Conservation (phyloP, 2,113 vertebrate genomes). For the Leptodactylus fuscus region DNA sequence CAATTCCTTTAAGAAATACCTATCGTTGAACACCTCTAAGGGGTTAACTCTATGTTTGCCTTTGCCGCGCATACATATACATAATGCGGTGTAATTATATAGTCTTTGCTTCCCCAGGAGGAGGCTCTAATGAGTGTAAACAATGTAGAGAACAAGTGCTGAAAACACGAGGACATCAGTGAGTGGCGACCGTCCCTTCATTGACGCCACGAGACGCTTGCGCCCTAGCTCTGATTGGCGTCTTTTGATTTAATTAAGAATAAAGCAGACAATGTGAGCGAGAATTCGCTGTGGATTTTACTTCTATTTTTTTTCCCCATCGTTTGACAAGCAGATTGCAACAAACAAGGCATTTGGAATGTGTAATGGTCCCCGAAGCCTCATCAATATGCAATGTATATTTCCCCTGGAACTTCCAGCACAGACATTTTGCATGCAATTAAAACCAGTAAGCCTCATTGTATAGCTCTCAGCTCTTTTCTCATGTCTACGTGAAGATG, state of each 20-base stretch:
- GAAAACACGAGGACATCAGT: neutral
- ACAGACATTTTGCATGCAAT: slow-evolving; percentile 66
- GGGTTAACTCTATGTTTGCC: neutral
- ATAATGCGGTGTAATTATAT: slow-evolving; percentile 29
- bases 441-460: slow-evolving; percentile 63
- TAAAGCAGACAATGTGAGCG: slow-evolving; percentile 60
- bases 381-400: slow-evolving; percentile 68
- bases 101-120: neutral
- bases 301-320: slow-evolving; percentile 59
- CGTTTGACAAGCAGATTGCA: slow-evolving; percentile 68
- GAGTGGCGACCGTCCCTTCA: slow-evolving; percentile 10
- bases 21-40: neutral
- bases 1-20: neutral
- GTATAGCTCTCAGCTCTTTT: slow-evolving; percentile 61
- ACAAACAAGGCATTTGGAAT: slow-evolving; percentile 68
- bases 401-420: slow-evolving; percentile 62
- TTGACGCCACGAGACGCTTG: neutral
- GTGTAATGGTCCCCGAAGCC: slow-evolving; percentile 63
- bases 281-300: slow-evolving; percentile 65
- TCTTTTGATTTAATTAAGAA: slow-evolving; percentile 70
- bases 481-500: slow-evolving; percentile 62
- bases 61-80: slow-evolving; percentile 2
- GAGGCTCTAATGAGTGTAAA: slow-evolving; percentile 28
- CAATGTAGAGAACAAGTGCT: neutral
- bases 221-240: slow-evolving; percentile 46